Conservation (phyloP, 2,113 vertebrate species). For the Cyphomyrus discorhynchus region DNA sequence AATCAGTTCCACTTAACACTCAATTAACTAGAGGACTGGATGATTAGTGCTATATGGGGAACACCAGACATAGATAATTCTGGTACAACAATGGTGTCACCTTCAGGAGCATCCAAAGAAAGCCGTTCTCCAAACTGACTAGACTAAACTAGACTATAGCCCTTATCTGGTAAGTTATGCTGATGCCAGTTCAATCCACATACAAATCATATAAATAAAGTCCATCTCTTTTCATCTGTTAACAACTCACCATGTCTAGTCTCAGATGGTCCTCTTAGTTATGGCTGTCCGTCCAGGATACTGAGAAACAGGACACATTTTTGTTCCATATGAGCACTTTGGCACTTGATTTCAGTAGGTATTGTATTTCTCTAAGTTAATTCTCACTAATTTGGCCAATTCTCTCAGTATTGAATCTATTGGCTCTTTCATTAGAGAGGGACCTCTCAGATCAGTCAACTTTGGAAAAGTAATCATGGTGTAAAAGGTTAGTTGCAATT, state of each 20-base stretch:
- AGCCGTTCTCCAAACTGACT: background rate
- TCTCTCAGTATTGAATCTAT: background rate
- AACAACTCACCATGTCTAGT: background rate
- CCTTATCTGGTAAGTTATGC: background rate
- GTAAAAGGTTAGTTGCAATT: background rate
- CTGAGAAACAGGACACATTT: background rate
- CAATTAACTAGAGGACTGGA: background rate
- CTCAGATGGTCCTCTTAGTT: background rate
- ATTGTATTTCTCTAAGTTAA: background rate
- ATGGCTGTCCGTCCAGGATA: background rate
- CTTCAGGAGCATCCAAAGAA: background rate
- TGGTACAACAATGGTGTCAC: background rate
- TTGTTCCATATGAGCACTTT: background rate
- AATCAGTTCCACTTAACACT: background rate
- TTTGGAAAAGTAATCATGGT: background rate
- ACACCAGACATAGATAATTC: background rate
- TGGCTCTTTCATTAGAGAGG: background rate
- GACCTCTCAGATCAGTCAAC: background rate
- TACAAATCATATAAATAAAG: background rate
- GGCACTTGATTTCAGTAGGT: background rate
- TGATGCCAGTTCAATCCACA: background rate
- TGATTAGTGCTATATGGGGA: background rate
- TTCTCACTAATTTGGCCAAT: background rate
- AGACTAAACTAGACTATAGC: background rate
- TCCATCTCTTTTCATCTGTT: background rate